phyloP scores from a whole-genome alignment of 1,140 invertebrate species.

The Papilio aristodemus region DNA sequence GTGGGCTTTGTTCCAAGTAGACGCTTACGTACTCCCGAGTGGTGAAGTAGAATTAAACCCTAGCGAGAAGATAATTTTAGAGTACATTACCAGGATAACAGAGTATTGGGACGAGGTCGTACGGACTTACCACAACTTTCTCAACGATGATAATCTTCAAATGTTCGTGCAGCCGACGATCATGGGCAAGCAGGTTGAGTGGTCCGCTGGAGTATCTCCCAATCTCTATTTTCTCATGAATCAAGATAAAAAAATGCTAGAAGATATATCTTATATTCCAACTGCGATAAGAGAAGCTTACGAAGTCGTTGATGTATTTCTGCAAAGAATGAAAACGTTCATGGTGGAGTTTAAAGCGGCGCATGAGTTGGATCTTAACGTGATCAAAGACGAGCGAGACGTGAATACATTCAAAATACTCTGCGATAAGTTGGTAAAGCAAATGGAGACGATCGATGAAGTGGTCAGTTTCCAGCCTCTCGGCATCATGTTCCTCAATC shows the following conservation, averaged over 20 bases:
- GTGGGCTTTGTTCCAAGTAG: conserved; percentile 82
- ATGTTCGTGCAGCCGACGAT: conserved; percentile 85
- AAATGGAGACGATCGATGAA: conserved; percentile 82
- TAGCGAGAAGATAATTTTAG: conserved; percentile 76
- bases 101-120: conserved; percentile 82
- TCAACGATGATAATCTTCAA: conserved; percentile 77
- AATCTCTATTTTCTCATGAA: conserved; percentile 83
- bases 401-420: conserved; percentile 81
- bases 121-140: conserved; percentile 81
- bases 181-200: conserved; percentile 86
- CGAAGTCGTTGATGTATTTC: conserved; percentile 82
- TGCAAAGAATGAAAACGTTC: conserved; percentile 84
- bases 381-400: conserved; percentile 78
- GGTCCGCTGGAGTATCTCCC: conserved; percentile 84
- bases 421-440: conserved; percentile 82
- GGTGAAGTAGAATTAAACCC: conserved; percentile 81
- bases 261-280: conserved; percentile 79
- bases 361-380: conserved; percentile 81
- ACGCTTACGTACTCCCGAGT: conserved; percentile 76
- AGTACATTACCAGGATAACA: conserved; percentile 80
- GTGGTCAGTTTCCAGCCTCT: conserved; percentile 83
- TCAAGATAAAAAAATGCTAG: conserved; percentile 82
- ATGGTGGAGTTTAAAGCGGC: conserved; percentile 87
- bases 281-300: conserved; percentile 82
- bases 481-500: conserved; percentile 86